Conservation (phyloP, 1,140 invertebrate species). For the Cydia strobilella region DNA sequence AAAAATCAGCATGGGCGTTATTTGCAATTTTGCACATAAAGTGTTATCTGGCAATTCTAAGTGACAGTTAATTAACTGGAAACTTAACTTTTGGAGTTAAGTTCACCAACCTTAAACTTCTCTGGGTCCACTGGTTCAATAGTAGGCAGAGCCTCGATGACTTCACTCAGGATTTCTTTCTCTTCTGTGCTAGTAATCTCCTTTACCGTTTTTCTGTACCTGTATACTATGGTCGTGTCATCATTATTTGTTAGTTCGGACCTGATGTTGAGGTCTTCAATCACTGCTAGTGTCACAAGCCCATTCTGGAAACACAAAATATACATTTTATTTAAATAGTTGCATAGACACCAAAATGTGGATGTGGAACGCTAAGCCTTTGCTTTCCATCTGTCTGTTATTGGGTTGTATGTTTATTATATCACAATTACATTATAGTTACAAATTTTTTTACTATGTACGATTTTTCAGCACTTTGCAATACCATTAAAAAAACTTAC, state of each 20-base stretch:
- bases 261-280: constrained; percentile 53
- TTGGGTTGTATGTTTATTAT: too few relatives aligned
- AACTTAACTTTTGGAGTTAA: neutral
- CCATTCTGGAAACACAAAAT: constrained; percentile 55
- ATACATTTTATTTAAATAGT: neutral
- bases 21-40: too few relatives aligned
- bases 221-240: constrained; percentile 54
- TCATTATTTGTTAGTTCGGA: constrained; percentile 48
- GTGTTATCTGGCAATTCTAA: too few relatives aligned
- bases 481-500: constrained; percentile 46
- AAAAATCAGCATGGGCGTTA: too few relatives aligned
- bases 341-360: too few relatives aligned
- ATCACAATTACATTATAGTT: too few relatives aligned
- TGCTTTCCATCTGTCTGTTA: too few relatives aligned
- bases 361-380: too few relatives aligned
- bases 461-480: too few relatives aligned
- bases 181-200: constrained; percentile 60
- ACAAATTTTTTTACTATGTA: too few relatives aligned
- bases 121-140: constrained; percentile 55
- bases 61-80: too few relatives aligned
- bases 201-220: constrained; percentile 47
- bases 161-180: constrained; percentile 54
- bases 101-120: constrained; percentile 57
- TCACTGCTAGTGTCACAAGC: constrained; percentile 50
- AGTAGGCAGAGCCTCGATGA: constrained; percentile 54